Evolutionary conservation across 2,888 invertebrate genomes (phyloP).

Genomic region (Acheta domesticus): DNA sequence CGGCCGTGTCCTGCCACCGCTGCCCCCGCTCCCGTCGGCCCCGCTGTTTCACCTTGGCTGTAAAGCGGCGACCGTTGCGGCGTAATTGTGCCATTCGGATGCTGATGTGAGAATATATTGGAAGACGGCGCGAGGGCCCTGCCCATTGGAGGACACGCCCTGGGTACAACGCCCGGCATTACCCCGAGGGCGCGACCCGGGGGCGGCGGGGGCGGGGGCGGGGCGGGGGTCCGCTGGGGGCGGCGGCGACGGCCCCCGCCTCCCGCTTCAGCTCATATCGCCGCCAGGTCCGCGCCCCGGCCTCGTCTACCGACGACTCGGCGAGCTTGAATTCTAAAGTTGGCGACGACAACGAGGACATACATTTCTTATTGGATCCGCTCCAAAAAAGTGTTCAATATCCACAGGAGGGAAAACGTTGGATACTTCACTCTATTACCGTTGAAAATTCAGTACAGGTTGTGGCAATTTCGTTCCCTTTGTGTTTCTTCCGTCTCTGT

Average conservation of each 20-base stretch:
- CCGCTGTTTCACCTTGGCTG: conserved; percentile 7
- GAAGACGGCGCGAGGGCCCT: conserved; percentile 23
- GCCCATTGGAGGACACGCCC: neutral
- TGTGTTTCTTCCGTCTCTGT: neutral
- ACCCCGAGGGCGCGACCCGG: neutral
- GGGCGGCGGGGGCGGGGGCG: conserved; percentile 21
- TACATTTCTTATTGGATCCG: conserved; percentile 18
- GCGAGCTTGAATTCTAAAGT: conserved; percentile 4
- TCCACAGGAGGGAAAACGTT: conserved; percentile 9
- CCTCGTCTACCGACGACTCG: neutral
- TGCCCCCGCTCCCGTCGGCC: neutral
- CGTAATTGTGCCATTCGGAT: conserved; percentile 52
- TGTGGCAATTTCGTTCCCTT: neutral
- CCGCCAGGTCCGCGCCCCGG: neutral
- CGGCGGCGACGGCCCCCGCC: neutral
- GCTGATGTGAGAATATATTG: conserved; percentile 49
- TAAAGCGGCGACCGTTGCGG: conserved; percentile 43
- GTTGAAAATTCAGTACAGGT: conserved; percentile 9
- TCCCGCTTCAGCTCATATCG: neutral
- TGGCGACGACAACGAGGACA: conserved; percentile 18
- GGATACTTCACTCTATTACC: conserved; percentile 18
- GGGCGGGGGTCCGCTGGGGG: neutral
- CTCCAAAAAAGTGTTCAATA: conserved; percentile 4
- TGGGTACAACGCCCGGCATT: neutral
- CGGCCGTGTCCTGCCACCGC: conserved; percentile 21